Base-by-base conservation (phyloP, 1,140 invertebrate genomes). In the Panagrolaimus sp. region DNA sequence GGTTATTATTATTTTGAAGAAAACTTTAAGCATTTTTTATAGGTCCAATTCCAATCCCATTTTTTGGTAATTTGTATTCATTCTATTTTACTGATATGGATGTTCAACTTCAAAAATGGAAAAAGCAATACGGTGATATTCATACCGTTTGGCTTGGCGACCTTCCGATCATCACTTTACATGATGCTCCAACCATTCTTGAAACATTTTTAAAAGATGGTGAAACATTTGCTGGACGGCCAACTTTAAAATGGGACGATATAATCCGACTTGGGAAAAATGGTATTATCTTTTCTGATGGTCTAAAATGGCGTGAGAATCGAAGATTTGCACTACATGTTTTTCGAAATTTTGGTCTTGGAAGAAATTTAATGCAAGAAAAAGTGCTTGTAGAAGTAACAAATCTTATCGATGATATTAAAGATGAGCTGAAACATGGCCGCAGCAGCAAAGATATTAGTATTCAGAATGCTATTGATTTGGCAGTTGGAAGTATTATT, bases 341-440 rank as follows among this genome's bases (percentile, higher is more conserved):
- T 20, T 65, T 73, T 31, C 13, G 61, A 27, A 43, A 68, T n/a
- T 73, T 73, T 31, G 72, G 72, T 16, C 23, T 73, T 9, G 72
- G 72, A 16, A 72, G 43, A 20, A 70, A 70, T 47, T 42, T 74
- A 27, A 73, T 73, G 72, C 27, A 73, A 69, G 67, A 74, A 38
- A 51, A 72, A 23, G 27, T 57, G 9, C 51, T 25, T 1, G 20
- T 57, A 5, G 51, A 57, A 57, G 9, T 57, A 3, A 27, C 20
- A 20, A 25, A 57, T 57, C 51, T 57, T 2, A 27, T 57, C 51
- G n/a, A 16, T 20, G 51, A 20, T 13, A 57, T 57, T 16, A 57
- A 16, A 13, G 0, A 20, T 16, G 51, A 57, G 14, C n/a, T 57
- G 1, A 57, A 1, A 0, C 0, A 13, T 27, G 20, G 9, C 51